Percentiles rank a stretch among this genome's conserved stretches.
These are phyloP conservation scores for Zosterops pallidus DNA, from an alignment of 2,113 vertebrate species.

Conservation along the genomic window DNA sequence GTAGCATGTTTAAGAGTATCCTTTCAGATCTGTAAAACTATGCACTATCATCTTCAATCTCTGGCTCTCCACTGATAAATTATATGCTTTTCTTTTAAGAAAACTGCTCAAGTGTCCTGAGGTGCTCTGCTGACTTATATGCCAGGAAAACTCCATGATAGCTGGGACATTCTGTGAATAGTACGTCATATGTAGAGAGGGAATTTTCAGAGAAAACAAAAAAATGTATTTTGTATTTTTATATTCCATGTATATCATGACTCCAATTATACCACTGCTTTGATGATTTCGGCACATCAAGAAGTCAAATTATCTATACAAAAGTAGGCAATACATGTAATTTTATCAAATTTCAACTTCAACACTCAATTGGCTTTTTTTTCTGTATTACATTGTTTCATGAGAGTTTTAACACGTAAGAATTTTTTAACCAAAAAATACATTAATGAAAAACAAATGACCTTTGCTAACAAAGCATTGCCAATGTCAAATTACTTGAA, in stretches of 20 bases:
- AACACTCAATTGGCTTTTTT: neutral
- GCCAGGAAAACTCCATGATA: neutral
- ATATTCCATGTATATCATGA: neutral
- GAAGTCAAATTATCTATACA: neutral
- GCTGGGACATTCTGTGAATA: neutral
- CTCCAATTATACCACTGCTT: neutral
- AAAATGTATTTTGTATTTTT: neutral
- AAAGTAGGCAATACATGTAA: neutral
- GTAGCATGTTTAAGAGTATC: neutral
- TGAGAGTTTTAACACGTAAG: neutral
- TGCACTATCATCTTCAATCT: neutral
- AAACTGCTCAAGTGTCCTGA: neutral
- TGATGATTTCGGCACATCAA: neutral
- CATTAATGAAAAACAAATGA: constrained; percentile 37
- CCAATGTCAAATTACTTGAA: constrained; percentile 13
- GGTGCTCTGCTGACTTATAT: neutral
- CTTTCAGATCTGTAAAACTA: neutral
- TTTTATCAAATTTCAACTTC: neutral
- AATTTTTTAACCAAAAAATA: constrained; percentile 16
- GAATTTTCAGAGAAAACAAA: neutral
- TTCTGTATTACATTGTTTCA: constrained; percentile 1
- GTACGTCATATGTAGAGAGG: neutral
- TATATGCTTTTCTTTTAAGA: neutral
- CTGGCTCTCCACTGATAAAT: neutral
- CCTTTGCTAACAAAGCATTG: constrained; percentile 28